A percentile compares a stretch with the other conserved stretches of the same genome.
These are phyloP conservation scores for Plectropomus leopardus DNA, from an alignment of 2,113 vertebrate genomes.

Conservation along the genomic window DNA sequence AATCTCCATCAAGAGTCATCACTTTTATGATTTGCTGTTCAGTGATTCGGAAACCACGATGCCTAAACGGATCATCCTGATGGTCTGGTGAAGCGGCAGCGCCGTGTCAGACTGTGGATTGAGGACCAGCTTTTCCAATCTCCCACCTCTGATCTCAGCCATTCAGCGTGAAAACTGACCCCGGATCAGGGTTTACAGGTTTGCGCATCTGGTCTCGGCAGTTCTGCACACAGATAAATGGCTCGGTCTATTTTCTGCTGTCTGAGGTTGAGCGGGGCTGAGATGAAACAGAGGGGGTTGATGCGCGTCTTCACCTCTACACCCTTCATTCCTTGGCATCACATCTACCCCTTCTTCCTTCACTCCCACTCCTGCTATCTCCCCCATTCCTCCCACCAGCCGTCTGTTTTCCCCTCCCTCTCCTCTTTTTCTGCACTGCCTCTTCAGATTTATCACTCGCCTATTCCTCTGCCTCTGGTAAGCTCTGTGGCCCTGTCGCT, in stretches of 20 bases:
- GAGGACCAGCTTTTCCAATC: slow-evolving; percentile 32
- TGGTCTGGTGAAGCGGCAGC: slow-evolving; percentile 10
- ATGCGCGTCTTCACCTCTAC: slow-evolving; percentile 42
- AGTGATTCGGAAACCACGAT: neutral
- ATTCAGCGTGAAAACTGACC: slow-evolving; percentile 28
- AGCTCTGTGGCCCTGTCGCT: slow-evolving; percentile 1
- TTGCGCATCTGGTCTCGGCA: slow-evolving; percentile 28
- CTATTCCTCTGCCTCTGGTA: slow-evolving; percentile 17
- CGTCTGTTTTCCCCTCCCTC: neutral
- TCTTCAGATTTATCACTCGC: slow-evolving; percentile 56
- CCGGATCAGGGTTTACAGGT: slow-evolving; percentile 49
- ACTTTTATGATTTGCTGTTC: neutral
- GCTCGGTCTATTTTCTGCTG: slow-evolving; percentile 35
- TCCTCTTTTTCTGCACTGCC: neutral
- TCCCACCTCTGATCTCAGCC: slow-evolving; percentile 42
- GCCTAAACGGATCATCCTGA: slow-evolving; percentile 1
- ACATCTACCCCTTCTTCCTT: neutral
- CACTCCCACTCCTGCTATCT: neutral
- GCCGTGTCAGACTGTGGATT: slow-evolving; percentile 11
- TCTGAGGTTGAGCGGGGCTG: slow-evolving; percentile 37
- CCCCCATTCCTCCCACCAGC: neutral
- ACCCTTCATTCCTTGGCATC: slow-evolving; percentile 34
- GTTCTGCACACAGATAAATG: slow-evolving; percentile 46
- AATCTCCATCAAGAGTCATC: neutral
- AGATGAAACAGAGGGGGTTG: slow-evolving; percentile 43